Conservation (phyloP, 2,113 vertebrate species). For the Podiceps cristatus region DNA sequence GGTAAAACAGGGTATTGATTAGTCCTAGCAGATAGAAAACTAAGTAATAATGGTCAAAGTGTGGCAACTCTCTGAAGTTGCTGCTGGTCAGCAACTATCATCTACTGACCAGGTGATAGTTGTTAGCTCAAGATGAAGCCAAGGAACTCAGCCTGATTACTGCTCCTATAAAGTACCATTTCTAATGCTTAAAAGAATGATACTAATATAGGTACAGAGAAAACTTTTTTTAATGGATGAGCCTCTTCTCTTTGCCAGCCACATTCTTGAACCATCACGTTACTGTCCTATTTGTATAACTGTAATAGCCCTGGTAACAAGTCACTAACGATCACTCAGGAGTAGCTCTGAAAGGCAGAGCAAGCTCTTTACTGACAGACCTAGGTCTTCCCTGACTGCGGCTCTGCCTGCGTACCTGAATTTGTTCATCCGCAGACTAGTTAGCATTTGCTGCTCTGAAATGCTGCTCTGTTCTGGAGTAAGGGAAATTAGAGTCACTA, state of each 20-base stretch:
- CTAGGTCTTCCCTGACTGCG: not conserved
- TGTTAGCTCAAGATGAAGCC: not conserved
- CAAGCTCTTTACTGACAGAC: not conserved
- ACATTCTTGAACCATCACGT: not conserved
- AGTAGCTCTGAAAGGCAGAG: not conserved
- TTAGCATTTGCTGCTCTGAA: not conserved
- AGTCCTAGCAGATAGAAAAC: not conserved
- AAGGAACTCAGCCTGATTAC: not conserved
- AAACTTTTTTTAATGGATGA: not conserved
- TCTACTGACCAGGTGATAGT: not conserved
- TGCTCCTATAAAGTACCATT: not conserved
- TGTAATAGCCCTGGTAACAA: not conserved
- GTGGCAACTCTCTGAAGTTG: not conserved
- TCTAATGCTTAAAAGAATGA: not conserved
- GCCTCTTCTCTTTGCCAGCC: constrained; percentile 9
- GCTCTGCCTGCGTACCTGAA: not conserved
- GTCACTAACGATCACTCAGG: not conserved
- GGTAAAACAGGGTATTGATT: not conserved
- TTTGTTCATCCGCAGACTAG: not conserved
- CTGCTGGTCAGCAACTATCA: not conserved
- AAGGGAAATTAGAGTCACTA: not conserved
- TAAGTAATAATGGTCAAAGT: not conserved
- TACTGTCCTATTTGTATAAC: not conserved
- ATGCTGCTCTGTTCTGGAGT: not conserved
- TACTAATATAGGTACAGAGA: not conserved